Base-by-base conservation (phyloP, 2,888 invertebrate species). In the Mycalesis mineus region DNA sequence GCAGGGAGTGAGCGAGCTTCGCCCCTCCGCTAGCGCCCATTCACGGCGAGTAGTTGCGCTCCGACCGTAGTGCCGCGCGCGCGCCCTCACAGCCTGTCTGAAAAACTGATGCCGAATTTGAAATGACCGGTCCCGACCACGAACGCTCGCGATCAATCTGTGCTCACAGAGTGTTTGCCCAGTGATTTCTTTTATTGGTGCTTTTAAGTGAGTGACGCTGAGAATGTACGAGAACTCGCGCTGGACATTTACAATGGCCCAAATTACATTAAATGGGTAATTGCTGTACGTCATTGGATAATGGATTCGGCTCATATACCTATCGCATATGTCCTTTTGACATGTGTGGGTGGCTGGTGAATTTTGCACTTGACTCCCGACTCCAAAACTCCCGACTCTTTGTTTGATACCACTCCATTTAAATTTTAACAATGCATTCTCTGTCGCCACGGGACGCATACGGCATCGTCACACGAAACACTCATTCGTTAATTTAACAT, bases 191-290 rank as follows among this genome's bases (percentile, higher is more conserved):
- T 73, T 78, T 75, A 80, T 84, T 83, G 82, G 88, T 88, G 87
- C 78, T 80, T 78, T 78, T 78, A 79, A 86, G 88, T 88, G 88
- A 83, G 87, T 88, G 88, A 80, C 77, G 77, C 74, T 73, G 82
- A 80, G 82, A 83, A 84, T 82, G 82, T 75, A 82, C 81, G 79
- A 79, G 84, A 80, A 74, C 70, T 71, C 74, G 73, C 74, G 71
- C 76, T 77, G 84, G 83, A 84, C 80, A 75, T 75, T 74, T 76
- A 81, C 82, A 75, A 88, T 89, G 88, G 72, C 87, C 89, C 89
- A 79, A 88, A 88, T 89, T 85, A 81, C 82, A 84, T 82, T 86
- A 87, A 89, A 88, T 88, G 87, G 89, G 89, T 89, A 89, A 89
- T 89, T 87, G 89, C 79, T 81, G 79, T 78, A 87, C 83, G 83